These are phyloP conservation scores for Nylanderia fulva DNA, from an alignment of 1,140 invertebrate species.

Conservation along the genomic window DNA sequence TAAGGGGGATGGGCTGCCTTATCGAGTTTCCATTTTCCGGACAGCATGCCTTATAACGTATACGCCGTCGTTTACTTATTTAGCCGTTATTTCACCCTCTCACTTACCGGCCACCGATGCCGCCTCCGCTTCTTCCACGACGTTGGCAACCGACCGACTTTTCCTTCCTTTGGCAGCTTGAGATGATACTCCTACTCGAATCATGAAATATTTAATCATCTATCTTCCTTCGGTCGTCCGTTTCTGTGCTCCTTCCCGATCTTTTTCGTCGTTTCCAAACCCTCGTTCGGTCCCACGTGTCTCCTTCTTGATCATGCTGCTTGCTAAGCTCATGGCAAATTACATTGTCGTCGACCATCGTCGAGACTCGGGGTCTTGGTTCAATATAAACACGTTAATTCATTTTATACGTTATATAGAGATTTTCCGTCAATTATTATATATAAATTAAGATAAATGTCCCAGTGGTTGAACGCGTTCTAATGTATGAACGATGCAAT, in stretches of 20 bases:
- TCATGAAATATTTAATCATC: slow-evolving; percentile 66
- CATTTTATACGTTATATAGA: too few relatives aligned
- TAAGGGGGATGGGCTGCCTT: slow-evolving; percentile 10
- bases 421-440: too few relatives aligned
- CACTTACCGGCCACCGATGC: slow-evolving; percentile 47
- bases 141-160: slow-evolving; percentile 30
- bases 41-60: slow-evolving; percentile 41
- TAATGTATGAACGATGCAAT: too few relatives aligned
- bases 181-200: slow-evolving; percentile 64
- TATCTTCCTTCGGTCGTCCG: not conserved
- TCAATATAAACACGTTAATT: not conserved
- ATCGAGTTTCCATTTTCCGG: slow-evolving; percentile 58
- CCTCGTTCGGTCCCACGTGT: not conserved
- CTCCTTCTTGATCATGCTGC: not conserved
- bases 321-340: not conserved
- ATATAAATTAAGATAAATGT: too few relatives aligned
- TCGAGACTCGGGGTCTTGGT: not conserved
- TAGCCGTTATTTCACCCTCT: slow-evolving; percentile 67
- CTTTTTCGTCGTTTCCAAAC: not conserved
- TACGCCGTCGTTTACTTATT: slow-evolving; percentile 70
- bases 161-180: slow-evolving; percentile 64
- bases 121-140: not conserved
- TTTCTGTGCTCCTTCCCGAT: not conserved
- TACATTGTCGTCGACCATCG: not conserved
- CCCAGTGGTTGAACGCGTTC: too few relatives aligned